These are phyloP conservation scores for Pungitius pungitius DNA, from an alignment of 2,113 vertebrate genomes.

Conservation along the genomic window DNA sequence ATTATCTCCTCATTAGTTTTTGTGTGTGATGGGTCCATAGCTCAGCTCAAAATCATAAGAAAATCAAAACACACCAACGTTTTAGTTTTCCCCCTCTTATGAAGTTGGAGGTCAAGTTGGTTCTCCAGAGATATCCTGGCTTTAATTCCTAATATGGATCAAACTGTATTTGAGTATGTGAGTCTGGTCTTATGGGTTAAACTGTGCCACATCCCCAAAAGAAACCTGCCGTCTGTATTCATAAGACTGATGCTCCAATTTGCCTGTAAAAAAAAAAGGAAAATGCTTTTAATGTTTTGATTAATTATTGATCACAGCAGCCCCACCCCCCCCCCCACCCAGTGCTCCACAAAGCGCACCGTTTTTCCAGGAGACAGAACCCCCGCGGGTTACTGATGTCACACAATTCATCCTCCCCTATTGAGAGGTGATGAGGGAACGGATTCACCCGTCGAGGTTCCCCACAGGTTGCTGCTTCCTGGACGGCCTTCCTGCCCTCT, in stretches of 20 bases:
- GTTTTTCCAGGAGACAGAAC: conserved; percentile 42
- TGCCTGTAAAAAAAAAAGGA: conserved; percentile 64
- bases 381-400: conserved; percentile 63
- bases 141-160: not conserved
- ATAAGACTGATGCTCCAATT: conserved; percentile 55
- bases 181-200: too few species aligned
- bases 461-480: conserved; percentile 47
- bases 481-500: conserved; percentile 56
- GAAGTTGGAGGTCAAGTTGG: not conserved
- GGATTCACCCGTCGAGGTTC: conserved; percentile 63
- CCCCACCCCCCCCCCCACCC: not conserved
- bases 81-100: not conserved
- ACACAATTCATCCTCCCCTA: conserved; percentile 77
- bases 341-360: conserved; percentile 46
- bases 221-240: not conserved
- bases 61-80: not conserved
- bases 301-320: conserved; percentile 80
- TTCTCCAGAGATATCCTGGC: not conserved
- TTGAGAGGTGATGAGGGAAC: conserved; percentile 69
- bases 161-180: not conserved
- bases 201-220: not conserved
- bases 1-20: not conserved
- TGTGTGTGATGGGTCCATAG: not conserved
- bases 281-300: conserved; percentile 76
- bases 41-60: not conserved